Base-by-base conservation (phyloP, 2,888 invertebrate species). In the Phytoseiulus persimilis region DNA sequence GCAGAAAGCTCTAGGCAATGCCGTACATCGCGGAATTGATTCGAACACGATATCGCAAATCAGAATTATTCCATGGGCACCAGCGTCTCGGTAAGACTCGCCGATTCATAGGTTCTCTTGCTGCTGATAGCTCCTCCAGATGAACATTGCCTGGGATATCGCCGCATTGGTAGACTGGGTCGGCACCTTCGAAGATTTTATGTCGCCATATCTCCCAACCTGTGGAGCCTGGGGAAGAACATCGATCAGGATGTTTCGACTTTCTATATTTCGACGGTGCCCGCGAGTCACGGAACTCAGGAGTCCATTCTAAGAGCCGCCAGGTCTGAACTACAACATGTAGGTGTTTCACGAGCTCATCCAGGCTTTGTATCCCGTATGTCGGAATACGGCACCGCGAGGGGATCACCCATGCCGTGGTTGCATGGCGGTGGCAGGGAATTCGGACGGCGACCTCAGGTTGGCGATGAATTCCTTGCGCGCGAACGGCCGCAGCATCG, bases 81-180 rank as follows among this genome's bases (percentile, higher is more conserved):
- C 6, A 46, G 65, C 23, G 5, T 65, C 65, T 14, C 65, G 65
- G 65, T 65, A 65, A 18, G 65, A 65, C 65, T 65, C 65, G 65
- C 65, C 39, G 39, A 39, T 65, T 65, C 28, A 65, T 65, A 65
- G 65, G 65, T 65, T 65, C 65, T 65, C 65, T 23, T 87, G 84
- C 31, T 84, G 87, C n/a, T 87, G 87, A 33, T n/a, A 87, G 32
- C 87, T 87, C 39, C 87, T 87, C 87, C 87, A 87, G 33, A 87
- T 33, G 45, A 87, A 87, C 32, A 87, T 87, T 23, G 87, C 87
- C n/a, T 87, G 87, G 6, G 87, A 87, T n/a, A 87, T 87, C 11
- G 87, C 87, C 14, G 87, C 87, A 33, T 31, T 45, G 6, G 87
- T 87, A 2, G 87, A 39, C 33, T 33, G 33, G 33, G 18, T 87